Evolutionary conservation across 2,797 vertebrate species (phyloP), one percentile per base, ranked within the genome.

Genomic region (Capromys pilorides): DNA sequence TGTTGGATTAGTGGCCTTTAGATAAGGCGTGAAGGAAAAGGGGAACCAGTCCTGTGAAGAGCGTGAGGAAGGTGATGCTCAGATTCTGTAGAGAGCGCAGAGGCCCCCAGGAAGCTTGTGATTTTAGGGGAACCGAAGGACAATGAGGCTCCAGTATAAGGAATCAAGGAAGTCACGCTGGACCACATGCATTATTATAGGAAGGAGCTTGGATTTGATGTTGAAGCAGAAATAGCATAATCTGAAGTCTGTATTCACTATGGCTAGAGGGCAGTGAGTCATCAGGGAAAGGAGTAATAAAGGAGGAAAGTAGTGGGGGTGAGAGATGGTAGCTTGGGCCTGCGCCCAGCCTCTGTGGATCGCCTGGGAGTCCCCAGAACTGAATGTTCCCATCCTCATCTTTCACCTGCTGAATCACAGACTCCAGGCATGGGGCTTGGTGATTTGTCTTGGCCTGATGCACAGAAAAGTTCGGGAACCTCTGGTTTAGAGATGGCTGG

Each of bases 1-100:
- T 93, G 91, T 49, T 49, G 69, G 78, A 81, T n/a, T 28, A 77
- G 61, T 54, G 31, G 54, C n/a, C 61, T 83, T 92, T 75, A 80
- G 73, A 22, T 64, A 54, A 69, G 22, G 13, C 62, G 26, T 31
- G 36, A 71, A 61, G 41, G 36, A 33, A 71, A 41, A 64, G 73
- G 39, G 10, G 57, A 57, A 57, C 36, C 13, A 26, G 4, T 64
- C 2, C 0, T 16, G 33, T 24, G 33, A 84, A 73, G 36, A 86
- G 45, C 36, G 28, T 6, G 8, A 77, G 31, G 14, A 54, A 16
- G n/a, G 59, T n/a, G 28, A 77, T 87, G 92, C 71, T 41, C 33
- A 22, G 87, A 77, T 80, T 39, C 19, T 31, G 7, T 6, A 86
- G 59, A 31, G 62, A 59, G 28, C 85, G 69, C 77, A 89, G 49